Conservation (phyloP, 2,797 vertebrate genomes). For the Furcifer pardalis region DNA sequence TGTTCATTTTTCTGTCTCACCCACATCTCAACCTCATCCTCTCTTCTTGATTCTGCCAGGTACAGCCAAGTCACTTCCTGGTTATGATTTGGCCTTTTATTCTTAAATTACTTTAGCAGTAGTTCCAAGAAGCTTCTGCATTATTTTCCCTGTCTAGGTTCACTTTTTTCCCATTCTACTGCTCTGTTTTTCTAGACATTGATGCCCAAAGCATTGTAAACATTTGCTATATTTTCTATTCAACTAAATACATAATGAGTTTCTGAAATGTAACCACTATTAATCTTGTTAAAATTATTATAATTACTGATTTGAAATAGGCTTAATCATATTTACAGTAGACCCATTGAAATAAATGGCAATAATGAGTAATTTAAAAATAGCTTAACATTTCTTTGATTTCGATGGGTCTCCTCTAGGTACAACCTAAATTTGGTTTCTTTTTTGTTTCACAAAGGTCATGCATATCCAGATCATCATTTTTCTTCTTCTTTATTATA, state of each 20-base stretch:
- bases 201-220: too few relatives aligned
- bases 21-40: too few relatives aligned
- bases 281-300: constrained; percentile 46
- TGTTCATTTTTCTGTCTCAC: too few relatives aligned
- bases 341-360: not conserved
- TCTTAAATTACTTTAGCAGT: too few relatives aligned
- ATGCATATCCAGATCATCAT: constrained; percentile 50
- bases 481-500: constrained; percentile 52
- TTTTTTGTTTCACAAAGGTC: constrained; percentile 61
- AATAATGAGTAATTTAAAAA: not conserved
- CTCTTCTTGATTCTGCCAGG: too few relatives aligned
- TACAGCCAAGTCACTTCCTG: too few relatives aligned
- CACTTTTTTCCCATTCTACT: too few relatives aligned
- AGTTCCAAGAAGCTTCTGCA: too few relatives aligned
- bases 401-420: not conserved
- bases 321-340: not conserved
- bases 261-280: constrained; percentile 47
- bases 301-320: constrained; percentile 6
- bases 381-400: not conserved
- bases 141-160: too few relatives aligned
- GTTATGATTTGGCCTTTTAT: too few relatives aligned
- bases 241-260: constrained; percentile 10
- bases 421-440: not conserved
- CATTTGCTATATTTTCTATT: too few relatives aligned
- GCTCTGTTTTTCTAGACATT: too few relatives aligned